Percentiles rank a stretch among this genome's conserved stretches.
phyloP scores from a whole-genome alignment of 1,140 invertebrate genomes.

The Dendrolimus kikuchii region DNA sequence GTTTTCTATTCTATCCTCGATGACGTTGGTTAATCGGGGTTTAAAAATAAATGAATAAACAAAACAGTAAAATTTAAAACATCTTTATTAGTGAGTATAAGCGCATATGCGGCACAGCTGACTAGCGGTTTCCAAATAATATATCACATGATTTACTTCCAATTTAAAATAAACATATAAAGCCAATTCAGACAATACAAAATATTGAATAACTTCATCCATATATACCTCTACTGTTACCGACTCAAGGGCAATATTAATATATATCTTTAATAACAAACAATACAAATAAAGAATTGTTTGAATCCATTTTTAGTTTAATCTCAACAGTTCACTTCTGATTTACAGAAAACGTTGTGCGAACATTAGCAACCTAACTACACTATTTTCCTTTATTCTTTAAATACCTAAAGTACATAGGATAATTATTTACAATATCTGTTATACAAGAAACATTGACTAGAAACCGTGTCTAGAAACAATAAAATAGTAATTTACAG shows the following conservation, averaged over 20 bases:
- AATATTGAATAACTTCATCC: conserved; percentile 3
- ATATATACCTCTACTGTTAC: background rate
- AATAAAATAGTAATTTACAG: conserved; percentile 38
- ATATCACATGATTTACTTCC: conserved; percentile 52
- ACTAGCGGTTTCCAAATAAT: conserved; percentile 57
- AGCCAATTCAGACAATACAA: conserved; percentile 23
- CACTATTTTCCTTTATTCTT: conserved; percentile 44
- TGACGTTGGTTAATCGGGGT: too few species aligned
- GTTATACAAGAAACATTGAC: conserved; percentile 63
- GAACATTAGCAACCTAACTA: conserved; percentile 50
- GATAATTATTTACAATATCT: conserved; percentile 56
- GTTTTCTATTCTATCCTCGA: too few species aligned
- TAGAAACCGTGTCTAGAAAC: conserved; percentile 61
- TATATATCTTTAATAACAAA: too few species aligned
- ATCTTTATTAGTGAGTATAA: conserved; percentile 67
- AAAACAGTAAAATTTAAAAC: conserved; percentile 49
- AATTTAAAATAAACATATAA: conserved; percentile 23
- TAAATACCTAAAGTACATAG: conserved; percentile 49
- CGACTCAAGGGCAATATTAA: too few species aligned
- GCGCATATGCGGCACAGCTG: conserved; percentile 65
- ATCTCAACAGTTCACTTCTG: conserved; percentile 6
- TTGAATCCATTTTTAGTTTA: too few species aligned
- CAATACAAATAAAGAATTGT: too few species aligned
- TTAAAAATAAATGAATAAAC: conserved; percentile 17
- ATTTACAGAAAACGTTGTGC: conserved; percentile 53